Conservation (phyloP, 2,113 vertebrate species). For the Capricornis sumatraensis region DNA sequence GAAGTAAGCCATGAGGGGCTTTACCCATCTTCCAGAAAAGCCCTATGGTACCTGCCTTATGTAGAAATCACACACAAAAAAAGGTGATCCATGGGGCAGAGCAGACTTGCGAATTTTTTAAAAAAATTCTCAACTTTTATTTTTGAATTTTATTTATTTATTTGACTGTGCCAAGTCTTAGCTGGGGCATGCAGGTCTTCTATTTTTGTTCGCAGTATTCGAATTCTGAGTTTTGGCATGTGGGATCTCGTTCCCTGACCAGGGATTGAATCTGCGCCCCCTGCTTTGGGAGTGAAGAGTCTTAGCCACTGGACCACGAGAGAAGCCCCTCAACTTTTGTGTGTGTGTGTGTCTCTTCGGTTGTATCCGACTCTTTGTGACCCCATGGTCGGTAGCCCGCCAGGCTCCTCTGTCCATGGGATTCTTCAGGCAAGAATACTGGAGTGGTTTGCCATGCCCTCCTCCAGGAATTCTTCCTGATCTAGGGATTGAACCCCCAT, state of each 20-base stretch:
- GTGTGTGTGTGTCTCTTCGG: not conserved
- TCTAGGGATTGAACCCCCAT: not conserved
- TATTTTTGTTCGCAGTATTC: accelerated
- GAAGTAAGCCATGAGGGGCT: not conserved
- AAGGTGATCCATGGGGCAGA: not conserved
- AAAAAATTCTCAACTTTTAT: not conserved
- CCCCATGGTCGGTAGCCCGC: accelerated
- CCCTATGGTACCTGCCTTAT: not conserved
- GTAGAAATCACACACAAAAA: not conserved
- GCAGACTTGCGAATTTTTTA: not conserved
- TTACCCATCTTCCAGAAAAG: not conserved
- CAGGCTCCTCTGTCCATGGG: not conserved
- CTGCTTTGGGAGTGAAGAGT: not conserved
- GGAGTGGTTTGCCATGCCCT: not conserved
- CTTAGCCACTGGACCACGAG: not conserved
- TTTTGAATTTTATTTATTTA: not conserved
- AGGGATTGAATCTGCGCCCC: not conserved
- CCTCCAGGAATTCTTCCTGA: not conserved
- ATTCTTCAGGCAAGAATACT: not conserved
- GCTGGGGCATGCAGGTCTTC: not conserved
- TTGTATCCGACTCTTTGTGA: not conserved
- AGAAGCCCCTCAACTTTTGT: not conserved
- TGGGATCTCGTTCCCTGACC: not conserved
- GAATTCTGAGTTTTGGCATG: not conserved
- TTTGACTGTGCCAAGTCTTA: not conserved